Conservation (phyloP, 2,888 invertebrate species). For the Chrysolina americana region DNA sequence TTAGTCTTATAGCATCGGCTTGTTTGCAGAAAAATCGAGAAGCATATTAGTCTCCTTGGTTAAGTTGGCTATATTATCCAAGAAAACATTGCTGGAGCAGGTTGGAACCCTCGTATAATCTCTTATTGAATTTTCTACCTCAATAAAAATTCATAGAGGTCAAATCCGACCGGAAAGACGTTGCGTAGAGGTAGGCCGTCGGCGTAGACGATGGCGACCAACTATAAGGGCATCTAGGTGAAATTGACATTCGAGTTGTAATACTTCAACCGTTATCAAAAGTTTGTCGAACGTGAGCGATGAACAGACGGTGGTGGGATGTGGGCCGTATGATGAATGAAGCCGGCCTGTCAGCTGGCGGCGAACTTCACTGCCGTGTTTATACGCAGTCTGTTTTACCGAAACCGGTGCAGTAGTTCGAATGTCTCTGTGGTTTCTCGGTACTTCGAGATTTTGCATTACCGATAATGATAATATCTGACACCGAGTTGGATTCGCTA, state of each 20-base stretch:
- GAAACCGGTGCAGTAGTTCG: not conserved
- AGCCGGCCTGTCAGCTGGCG: constrained; percentile 59
- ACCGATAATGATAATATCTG: too few species aligned
- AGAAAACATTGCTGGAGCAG: too few species aligned
- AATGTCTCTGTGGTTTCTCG: not conserved
- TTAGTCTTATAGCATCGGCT: too few species aligned
- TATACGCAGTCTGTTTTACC: constrained; percentile 41
- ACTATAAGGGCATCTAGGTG: constrained; percentile 56
- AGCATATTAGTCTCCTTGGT: too few species aligned
- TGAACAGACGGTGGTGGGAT: constrained; percentile 45
- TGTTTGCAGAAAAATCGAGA: too few species aligned
- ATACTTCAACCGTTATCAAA: constrained; percentile 67
- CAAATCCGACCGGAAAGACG: not conserved
- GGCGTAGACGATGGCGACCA: constrained; percentile 14
- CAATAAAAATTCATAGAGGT: constrained; percentile 20
- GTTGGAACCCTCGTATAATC: not conserved
- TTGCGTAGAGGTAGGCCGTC: not conserved
- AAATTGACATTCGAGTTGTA: constrained; percentile 65
- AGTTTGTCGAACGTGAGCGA: constrained; percentile 66
- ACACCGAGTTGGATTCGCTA: too few species aligned
- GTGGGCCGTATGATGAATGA: constrained; percentile 62
- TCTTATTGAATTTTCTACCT: not conserved
- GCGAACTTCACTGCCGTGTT: constrained; percentile 47
- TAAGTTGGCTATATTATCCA: too few species aligned
- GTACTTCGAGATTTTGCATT: not conserved